These are phyloP conservation scores for Brachirus orientalis DNA, from an alignment of 2,113 vertebrate genomes.

Conservation along the genomic window DNA sequence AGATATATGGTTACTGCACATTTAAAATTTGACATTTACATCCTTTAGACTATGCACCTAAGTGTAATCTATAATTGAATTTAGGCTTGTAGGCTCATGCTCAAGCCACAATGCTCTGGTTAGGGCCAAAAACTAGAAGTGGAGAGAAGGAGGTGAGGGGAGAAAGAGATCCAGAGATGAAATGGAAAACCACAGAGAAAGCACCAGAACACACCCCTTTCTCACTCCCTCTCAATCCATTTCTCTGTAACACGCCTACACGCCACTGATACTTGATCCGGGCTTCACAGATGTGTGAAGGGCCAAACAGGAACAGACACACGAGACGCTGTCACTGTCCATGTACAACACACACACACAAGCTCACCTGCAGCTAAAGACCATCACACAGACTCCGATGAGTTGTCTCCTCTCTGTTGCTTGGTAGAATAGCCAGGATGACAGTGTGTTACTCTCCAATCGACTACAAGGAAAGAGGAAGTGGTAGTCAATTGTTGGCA, in stretches of 20 bases:
- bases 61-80: background rate
- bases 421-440: background rate
- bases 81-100: background rate
- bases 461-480: conserved; percentile 47
- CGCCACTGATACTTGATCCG: conserved; percentile 52
- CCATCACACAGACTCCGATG: background rate
- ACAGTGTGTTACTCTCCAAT: conserved; percentile 9
- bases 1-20: no score
- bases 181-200: conserved; percentile 58
- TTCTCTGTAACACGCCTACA: conserved; percentile 53
- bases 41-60: background rate
- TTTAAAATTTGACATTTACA: no score
- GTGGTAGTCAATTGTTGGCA: conserved; percentile 56
- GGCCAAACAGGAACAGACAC: conserved; percentile 28
- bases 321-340: conserved; percentile 11
- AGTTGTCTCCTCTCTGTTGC: conserved; percentile 17
- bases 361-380: background rate
- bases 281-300: conserved; percentile 35
- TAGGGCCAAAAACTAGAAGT: conserved; percentile 3
- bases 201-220: conserved; percentile 26
- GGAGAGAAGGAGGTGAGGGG: conserved; percentile 16
- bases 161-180: conserved; percentile 20
- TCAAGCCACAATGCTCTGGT: conserved; percentile 3
- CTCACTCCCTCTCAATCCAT: background rate
- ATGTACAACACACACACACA: background rate